Conservation (phyloP, 2,113 vertebrate genomes). For the Candoia aspera region DNA sequence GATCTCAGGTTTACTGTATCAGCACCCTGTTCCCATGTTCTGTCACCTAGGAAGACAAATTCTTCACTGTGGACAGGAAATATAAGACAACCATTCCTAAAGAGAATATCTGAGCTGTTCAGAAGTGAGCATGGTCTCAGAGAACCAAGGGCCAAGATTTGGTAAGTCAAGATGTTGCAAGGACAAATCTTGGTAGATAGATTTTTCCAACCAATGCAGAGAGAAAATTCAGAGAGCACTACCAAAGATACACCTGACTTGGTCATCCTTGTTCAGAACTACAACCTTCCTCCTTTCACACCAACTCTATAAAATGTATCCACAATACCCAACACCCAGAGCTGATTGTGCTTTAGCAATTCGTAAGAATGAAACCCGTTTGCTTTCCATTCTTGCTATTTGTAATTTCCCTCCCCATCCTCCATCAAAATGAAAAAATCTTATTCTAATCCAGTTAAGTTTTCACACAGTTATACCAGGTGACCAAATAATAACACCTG, state of each 20-base stretch:
- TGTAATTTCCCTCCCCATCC: not conserved
- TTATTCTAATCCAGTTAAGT: not conserved
- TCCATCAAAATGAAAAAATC: not conserved
- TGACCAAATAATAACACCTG: not conserved
- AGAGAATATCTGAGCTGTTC: not conserved
- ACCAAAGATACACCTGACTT: not conserved
- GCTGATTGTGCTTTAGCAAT: not conserved
- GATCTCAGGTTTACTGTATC: constrained; percentile 2
- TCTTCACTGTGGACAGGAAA: not conserved
- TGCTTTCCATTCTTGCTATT: not conserved
- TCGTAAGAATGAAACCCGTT: not conserved
- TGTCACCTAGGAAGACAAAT: not conserved
- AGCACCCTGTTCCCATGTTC: not conserved
- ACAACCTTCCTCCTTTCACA: not conserved
- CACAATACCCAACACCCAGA: not conserved
- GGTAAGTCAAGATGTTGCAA: not conserved
- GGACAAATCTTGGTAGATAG: not conserved
- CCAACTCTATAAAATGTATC: not conserved
- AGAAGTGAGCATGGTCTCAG: not conserved
- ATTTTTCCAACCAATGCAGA: not conserved
- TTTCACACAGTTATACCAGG: not conserved
- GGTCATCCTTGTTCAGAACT: not conserved
- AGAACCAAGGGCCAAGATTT: no score
- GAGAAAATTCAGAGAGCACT: not conserved
- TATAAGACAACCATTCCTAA: not conserved